Base-by-base conservation (phyloP, 2,113 vertebrate species). In the Trinectes maculatus region DNA sequence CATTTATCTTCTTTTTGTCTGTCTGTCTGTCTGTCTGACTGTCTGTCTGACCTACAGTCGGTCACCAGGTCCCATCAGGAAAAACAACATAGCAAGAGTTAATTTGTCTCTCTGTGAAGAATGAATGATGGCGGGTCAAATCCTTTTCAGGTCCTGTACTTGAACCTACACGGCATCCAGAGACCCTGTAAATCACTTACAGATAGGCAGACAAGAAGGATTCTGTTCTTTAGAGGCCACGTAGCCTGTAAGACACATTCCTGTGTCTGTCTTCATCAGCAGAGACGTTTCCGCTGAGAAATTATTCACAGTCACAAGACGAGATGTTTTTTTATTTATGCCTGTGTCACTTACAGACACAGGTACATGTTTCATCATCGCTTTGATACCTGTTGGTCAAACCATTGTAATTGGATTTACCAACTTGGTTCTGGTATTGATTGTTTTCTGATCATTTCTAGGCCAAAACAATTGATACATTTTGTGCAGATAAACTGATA, bases 61-160 rank as follows among this genome's bases (percentile, higher is more conserved):
- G 53, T 43, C 21, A 9, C 29, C 6, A 28, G 7, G 1, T 29
- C 18, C 16, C 19, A 36, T 24, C 47, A 37, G 48, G 56, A 78
- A 77, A 85, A 86, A 59, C 80, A 82, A 77, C 75, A 85, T 86
- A 82, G 71, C 75, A 83, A 59, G 52, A 13, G 31, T 11, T 82
- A 71, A 78, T 82, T 64, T 33, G 74, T 74, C 68, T 66, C 43
- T 68, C 49, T 0, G 2, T 65, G 52, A 67, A 75, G 47, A 74
- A 52, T 85, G 76, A 87, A 85, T 39, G 51, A 68, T 9, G 28
- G 36, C 33, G 5, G 21, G 13, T 68, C 68, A 34, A 79, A 84
- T 79, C 15, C 48, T 42, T 87, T 77, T 60, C 31, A 9, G 68
- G 34, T 79, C 79, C 48, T 8, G 43, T 64, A 59, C 25, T 34